Evolutionary conservation across 2,113 vertebrate species (phyloP), one percentile per base, ranked within the genome.

Genomic region (Phocoena sinus): DNA sequence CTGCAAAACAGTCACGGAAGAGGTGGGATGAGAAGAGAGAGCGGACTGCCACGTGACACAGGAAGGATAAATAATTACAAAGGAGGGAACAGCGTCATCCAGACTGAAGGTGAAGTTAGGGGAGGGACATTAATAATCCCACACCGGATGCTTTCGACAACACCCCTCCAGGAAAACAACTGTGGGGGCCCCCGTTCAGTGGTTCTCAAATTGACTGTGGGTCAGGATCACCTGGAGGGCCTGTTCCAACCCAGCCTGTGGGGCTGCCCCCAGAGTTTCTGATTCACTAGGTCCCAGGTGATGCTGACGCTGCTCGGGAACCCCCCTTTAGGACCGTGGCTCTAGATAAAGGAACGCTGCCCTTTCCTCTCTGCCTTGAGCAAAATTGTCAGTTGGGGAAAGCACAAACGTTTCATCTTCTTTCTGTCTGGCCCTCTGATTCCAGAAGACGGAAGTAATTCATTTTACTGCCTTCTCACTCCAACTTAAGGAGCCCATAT

Each of bases 41-140:
- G 6, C 5, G 1, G 13, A 14, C 65, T 3, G 14, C 12, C 44
- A 15, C 0, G 28, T 11, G 73, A 25, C 0, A 0, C 3, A 36
- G 44, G 31, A 53, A 50, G 38, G 50, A 1, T 6, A 9, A 14
- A 5, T 6, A 23, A 12, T 8, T 1, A 26, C 14, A n/a, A 20
- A 71, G 31, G 28, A 23, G 20, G 8, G 21, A 44, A 9, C 2
- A 0, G 92, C 71, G 10, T 21, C 31, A 8, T 10, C 2, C 2
- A 1, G 28, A 50, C 17, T 36, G 62, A 7, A 13, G 60, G 20
- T 8, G 25, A 33, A n/a, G 7, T 8, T 0, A 6, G 50, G 50
- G 50, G 33, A 70, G 23, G 1, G 0, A 23, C 8, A 9, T 4
- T 0, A 0, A 23, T 0, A 13, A 18, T 21, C 68, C n/a, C 68